A percentile compares a stretch with the other conserved stretches of the same genome.
Evolutionary conservation across 2,113 vertebrate genomes (phyloP).

Genomic region (Cyanoramphus novaezelandiae): DNA sequence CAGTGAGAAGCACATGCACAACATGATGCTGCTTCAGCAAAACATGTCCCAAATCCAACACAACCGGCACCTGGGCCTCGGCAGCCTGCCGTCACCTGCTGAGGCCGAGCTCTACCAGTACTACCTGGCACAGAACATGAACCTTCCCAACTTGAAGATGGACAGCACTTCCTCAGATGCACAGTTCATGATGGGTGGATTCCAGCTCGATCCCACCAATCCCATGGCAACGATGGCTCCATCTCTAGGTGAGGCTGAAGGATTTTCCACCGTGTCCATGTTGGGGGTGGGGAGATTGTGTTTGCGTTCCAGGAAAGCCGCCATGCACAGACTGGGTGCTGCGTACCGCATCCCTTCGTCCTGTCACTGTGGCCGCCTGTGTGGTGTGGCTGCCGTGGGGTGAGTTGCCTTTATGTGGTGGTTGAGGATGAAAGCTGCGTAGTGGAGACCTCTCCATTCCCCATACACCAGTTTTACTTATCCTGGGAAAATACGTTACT

Average conservation of each 20-base stretch:
- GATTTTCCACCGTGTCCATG: background rate
- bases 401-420: background rate
- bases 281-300: background rate
- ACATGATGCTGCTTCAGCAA: conserved; percentile 98
- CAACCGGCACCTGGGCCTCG: conserved; percentile 86
- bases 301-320: background rate
- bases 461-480: background rate
- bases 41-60: conserved; percentile 96
- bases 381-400: rapidly evolving
- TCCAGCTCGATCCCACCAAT: conserved; percentile 89
- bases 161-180: conserved; percentile 87
- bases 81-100: conserved; percentile 89
- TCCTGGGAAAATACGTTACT: background rate
- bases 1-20: conserved; percentile 99
- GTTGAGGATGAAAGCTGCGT: background rate
- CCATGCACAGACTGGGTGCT: rapidly evolving
- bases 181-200: conserved; percentile 92
- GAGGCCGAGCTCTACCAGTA: conserved; percentile 99
- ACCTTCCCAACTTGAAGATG: conserved; percentile 90
- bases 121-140: conserved; percentile 98
- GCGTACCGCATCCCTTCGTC: background rate
- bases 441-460: background rate
- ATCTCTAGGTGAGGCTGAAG: conserved; percentile 86
- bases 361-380: background rate
- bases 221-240: conserved; percentile 88